These are phyloP conservation scores for Hirtodrosophila alboralis DNA, from an alignment of 2,888 invertebrate species.

Conservation along the genomic window DNA sequence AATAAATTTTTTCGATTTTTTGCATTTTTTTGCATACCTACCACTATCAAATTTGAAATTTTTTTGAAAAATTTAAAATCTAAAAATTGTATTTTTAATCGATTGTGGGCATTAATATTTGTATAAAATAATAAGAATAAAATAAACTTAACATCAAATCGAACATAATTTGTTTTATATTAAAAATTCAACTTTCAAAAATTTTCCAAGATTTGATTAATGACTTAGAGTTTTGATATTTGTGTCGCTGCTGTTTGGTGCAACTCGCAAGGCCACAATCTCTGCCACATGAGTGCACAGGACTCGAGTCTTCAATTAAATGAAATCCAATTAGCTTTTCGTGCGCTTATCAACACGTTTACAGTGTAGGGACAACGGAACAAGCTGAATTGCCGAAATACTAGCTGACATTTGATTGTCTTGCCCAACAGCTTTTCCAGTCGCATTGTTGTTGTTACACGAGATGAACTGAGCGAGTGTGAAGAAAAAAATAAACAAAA, in stretches of 20 bases:
- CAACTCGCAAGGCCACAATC: conserved; percentile 13
- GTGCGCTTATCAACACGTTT: conserved; percentile 67
- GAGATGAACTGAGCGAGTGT: conserved; percentile 59
- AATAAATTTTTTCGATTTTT: too few relatives aligned
- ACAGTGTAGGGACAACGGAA: conserved; percentile 26
- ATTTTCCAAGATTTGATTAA: too few relatives aligned
- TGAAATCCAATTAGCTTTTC: conserved; percentile 73
- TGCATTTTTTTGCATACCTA: too few relatives aligned
- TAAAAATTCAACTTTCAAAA: too few relatives aligned
- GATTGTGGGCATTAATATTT: too few relatives aligned
- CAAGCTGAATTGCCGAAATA: conserved; percentile 57
- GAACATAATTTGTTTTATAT: too few relatives aligned
- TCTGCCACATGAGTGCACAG: conserved; percentile 31
- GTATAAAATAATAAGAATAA: too few relatives aligned
- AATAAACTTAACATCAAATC: too few relatives aligned
- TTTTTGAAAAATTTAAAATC: too few relatives aligned
- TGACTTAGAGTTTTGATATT: too few relatives aligned
- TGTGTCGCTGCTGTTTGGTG: conserved; percentile 4
- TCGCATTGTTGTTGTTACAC: conserved; percentile 37
- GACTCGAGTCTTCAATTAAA: conserved; percentile 36
- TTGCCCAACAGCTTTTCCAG: conserved; percentile 43
- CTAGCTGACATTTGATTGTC: conserved; percentile 72
- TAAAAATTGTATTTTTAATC: too few relatives aligned
- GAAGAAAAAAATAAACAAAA: conserved; percentile 8
- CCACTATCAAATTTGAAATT: too few relatives aligned